These are phyloP conservation scores for Dysmachus trigonus DNA, from an alignment of 2,888 invertebrate species.

Conservation along the genomic window DNA sequence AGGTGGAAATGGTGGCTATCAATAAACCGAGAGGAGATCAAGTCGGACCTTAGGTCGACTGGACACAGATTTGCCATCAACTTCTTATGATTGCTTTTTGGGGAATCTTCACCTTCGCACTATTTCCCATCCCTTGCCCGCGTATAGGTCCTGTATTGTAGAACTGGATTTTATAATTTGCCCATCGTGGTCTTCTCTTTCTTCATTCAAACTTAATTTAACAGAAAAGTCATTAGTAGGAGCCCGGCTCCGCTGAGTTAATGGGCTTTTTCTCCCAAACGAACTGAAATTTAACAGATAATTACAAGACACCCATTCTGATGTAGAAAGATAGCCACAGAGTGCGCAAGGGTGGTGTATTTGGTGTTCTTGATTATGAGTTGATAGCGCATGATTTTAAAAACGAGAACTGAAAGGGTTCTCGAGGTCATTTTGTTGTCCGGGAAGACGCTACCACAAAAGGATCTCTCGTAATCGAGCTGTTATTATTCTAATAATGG, in stretches of 20 bases:
- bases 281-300: constrained; percentile 47
- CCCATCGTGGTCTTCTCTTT: constrained; percentile 1
- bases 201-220: constrained; percentile 40
- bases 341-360: not conserved
- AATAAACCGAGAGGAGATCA: constrained; percentile 13
- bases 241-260: constrained; percentile 41
- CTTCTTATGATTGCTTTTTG: constrained; percentile 25
- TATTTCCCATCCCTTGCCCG: constrained; percentile 7
- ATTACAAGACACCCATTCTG: constrained; percentile 43
- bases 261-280: constrained; percentile 48
- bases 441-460: not conserved
- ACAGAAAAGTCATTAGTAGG: constrained; percentile 46
- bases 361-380: constrained; percentile 21
- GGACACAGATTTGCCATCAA: not conserved
- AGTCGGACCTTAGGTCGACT: not conserved
- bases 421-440: not conserved
- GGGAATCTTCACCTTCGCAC: constrained; percentile 20
- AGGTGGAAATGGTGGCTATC: constrained; percentile 24
- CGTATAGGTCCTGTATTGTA: constrained; percentile 9
- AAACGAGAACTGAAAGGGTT: constrained; percentile 23
- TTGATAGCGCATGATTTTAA: constrained; percentile 42
- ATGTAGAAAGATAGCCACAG: not conserved
- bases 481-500: constrained; percentile 45
- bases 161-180: constrained; percentile 19
- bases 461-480: constrained; percentile 30